A percentile compares a stretch with the other conserved stretches of the same genome.
phyloP scores from a whole-genome alignment of 2,797 vertebrate genomes.

The Darevskia mixta region DNA sequence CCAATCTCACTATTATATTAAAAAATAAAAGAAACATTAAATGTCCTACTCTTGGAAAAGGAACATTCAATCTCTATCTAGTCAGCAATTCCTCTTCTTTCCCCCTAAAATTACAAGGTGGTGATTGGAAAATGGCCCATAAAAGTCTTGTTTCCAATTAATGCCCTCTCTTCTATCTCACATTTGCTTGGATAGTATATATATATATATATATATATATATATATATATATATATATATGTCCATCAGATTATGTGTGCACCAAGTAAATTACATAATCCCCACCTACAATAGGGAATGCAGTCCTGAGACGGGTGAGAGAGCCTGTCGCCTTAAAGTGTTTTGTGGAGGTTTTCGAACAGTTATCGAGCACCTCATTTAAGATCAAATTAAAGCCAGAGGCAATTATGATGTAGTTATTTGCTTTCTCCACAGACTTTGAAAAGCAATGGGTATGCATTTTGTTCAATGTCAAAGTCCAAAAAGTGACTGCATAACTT shows the following conservation, averaged over 20 bases:
- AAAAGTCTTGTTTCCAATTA: conserved; percentile 29
- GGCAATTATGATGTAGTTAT: conserved; percentile 37
- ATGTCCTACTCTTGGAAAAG: conserved; percentile 21
- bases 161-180: background rate
- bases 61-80: conserved; percentile 1
- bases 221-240: too few species aligned
- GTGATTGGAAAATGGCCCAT: conserved; percentile 24
- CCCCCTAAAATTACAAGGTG: conserved; percentile 8
- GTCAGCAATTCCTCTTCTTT: background rate
- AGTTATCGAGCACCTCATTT: conserved; percentile 24
- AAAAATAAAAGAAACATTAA: conserved; percentile 10
- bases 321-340: conserved; percentile 37
- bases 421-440: conserved; percentile 27
- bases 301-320: background rate
- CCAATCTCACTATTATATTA: conserved; percentile 11
- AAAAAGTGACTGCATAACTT: background rate
- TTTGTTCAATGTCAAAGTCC: conserved; percentile 33
- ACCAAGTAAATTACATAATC: conserved; percentile 32
- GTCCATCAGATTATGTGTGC: background rate
- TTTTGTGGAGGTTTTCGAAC: conserved; percentile 43
- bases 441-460: conserved; percentile 34
- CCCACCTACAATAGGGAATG: background rate
- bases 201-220: too few species aligned
- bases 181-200: background rate
- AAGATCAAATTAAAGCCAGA: conserved; percentile 57